A percentile compares a stretch with the other conserved stretches of the same genome.
phyloP scores from a whole-genome alignment of 2,888 invertebrate species.

The Dryococelus australis region DNA sequence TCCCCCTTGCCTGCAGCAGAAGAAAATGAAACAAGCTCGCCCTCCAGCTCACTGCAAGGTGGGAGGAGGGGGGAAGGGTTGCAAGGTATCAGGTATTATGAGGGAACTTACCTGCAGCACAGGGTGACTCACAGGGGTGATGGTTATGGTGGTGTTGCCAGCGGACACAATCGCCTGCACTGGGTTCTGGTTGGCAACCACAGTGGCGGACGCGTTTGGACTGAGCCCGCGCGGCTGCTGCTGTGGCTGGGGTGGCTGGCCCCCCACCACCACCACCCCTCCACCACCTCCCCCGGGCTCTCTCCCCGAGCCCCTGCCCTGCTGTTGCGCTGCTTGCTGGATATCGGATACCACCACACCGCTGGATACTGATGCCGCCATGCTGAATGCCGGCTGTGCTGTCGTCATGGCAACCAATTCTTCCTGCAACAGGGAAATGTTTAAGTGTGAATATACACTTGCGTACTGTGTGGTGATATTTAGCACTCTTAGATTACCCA shows the following conservation, averaged over 20 bases:
- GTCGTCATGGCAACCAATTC: conserved; percentile 45
- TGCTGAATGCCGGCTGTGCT: conserved; percentile 47
- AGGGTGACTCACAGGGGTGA: conserved; percentile 35
- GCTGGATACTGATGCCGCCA: conserved; percentile 40
- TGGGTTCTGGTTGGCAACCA: conserved; percentile 41
- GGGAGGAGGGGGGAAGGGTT: background rate
- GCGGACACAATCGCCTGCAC: conserved; percentile 30
- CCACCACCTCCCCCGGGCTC: conserved; percentile 29
- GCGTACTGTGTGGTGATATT: background rate
- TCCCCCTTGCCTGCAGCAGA: too few relatives aligned
- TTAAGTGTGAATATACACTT: background rate
- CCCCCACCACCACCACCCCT: conserved; percentile 32
- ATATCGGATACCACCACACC: conserved; percentile 33
- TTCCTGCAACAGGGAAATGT: conserved; percentile 36
- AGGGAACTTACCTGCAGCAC: conserved; percentile 36
- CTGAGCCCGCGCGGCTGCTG: conserved; percentile 36
- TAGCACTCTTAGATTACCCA: background rate
- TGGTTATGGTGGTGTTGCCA: conserved; percentile 35
- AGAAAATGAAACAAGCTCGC: too few relatives aligned
- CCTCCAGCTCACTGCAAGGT: too few relatives aligned
- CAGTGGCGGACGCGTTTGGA: conserved; percentile 41
- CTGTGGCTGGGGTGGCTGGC: too few relatives aligned
- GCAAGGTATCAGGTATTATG: too few relatives aligned
- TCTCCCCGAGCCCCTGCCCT: conserved; percentile 29
- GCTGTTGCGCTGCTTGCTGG: background rate